Conservation (phyloP, 1,140 invertebrate genomes). For the Eupristina koningsbergeri region DNA sequence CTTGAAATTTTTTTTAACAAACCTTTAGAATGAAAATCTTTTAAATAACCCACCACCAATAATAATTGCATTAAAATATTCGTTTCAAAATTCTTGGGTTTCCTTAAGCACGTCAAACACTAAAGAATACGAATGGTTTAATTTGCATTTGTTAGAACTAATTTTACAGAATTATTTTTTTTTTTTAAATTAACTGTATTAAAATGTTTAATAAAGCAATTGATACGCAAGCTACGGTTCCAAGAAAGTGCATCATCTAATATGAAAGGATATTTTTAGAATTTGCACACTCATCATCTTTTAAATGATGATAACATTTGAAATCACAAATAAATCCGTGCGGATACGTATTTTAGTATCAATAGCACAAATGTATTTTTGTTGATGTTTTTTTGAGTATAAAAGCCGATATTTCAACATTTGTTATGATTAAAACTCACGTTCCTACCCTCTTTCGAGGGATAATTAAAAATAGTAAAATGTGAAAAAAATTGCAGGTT, state of each 20-base stretch:
- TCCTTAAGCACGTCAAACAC: neutral
- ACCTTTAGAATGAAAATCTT: neutral
- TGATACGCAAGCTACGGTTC: neutral
- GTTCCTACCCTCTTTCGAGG: neutral
- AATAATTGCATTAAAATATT: neutral
- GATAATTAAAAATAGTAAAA: neutral
- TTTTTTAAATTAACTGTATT: slow-evolving; percentile 2
- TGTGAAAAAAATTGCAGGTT: neutral
- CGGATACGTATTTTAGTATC: neutral
- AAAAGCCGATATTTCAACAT: neutral
- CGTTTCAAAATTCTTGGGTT: neutral
- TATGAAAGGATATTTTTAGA: neutral
- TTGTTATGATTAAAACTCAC: neutral
- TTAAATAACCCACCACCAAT: neutral
- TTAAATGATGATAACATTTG: neutral
- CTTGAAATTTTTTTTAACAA: neutral
- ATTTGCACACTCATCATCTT: neutral
- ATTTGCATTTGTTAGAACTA: neutral
- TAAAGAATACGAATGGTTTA: neutral
- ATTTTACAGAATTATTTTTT: neutral
- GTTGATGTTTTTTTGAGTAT: neutral
- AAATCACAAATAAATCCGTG: neutral
- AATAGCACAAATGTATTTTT: neutral
- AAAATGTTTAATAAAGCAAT: neutral
- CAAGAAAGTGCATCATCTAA: neutral